Evolutionary conservation across 2,113 vertebrate species (phyloP), one percentile per base, ranked within the genome.

Genomic region (Macrotus californicus): DNA sequence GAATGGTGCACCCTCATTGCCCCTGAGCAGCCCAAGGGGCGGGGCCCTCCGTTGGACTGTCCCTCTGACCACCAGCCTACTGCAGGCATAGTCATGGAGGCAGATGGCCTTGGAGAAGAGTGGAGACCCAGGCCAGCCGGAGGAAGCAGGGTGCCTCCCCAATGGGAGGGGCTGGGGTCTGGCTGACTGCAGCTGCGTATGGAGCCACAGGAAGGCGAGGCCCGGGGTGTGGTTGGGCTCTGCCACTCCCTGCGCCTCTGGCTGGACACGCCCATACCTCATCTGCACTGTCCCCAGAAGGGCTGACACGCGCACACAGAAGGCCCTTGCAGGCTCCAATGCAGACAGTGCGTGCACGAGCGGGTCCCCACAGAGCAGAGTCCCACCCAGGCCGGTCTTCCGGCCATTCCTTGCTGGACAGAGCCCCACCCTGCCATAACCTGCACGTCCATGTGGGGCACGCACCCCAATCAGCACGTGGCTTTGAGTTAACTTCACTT

Each of bases 341-440:
- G 0, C 46, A 12, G 54, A 26, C 0, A 0, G 41, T 6, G 14
- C 21, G 7, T 0, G 18, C 6, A 9, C 0, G 24, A 21, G n/a
- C 4, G 0, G n/a, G 9, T 6, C 29, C 7, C n/a, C 2, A 46
- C 0, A 26, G n/a, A 61, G 59, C 10, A 26, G 24, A 61, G 10
- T 12, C 24, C 26, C 24, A 12, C 59, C 43, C 41, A 22, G 61
- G 39, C 4, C 52, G 0, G 41, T 3, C 56, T 26, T 67, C 36
- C 39, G 19, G 39, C 22, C 15, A 7, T 15, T 19, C 46, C 79
- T 21, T 4, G 18, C 22, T 6, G 1, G 9, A 6, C 15, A 4
- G 12, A 0, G 9, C 3, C 14, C 82, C 3, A 2, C 2, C 56
- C 52, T 6, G 2, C 2, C 7, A 1, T 0, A 1, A 6, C 92